Evolutionary conservation across 1,140 invertebrate species (phyloP).

Genomic region (Bemisia tabaci): DNA sequence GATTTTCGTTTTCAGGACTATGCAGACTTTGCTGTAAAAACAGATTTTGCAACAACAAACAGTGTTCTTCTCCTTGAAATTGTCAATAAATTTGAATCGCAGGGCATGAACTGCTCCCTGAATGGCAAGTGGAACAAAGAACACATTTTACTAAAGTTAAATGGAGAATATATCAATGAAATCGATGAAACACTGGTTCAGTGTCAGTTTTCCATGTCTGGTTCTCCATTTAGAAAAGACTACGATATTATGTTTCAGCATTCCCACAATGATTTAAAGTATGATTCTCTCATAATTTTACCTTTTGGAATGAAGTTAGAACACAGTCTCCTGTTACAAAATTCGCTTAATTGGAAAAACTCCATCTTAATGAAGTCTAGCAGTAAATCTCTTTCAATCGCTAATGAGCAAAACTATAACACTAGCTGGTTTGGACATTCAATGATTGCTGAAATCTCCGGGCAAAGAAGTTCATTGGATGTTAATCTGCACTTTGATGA

Average conservation of each 20-base stretch:
- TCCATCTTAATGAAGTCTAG: neutral
- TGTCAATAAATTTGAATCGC: neutral
- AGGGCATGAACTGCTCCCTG: neutral
- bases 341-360: neutral
- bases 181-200: neutral
- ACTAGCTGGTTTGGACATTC: neutral
- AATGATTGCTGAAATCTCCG: neutral
- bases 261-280: neutral
- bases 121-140: neutral
- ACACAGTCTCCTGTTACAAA: neutral
- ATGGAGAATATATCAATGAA: neutral
- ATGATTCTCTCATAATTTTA: neutral
- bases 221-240: neutral
- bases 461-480: neutral
- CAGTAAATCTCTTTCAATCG: neutral
- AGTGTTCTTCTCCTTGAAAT: neutral
- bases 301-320: neutral
- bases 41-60: neutral
- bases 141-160: neutral
- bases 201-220: neutral
- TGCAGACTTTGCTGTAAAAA: neutral
- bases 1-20: neutral
- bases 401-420: neutral
- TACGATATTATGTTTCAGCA: neutral
- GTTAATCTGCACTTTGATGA: neutral